phyloP scores from a whole-genome alignment of 2,888 invertebrate genomes.

The Tanytarsus gracilentus region DNA sequence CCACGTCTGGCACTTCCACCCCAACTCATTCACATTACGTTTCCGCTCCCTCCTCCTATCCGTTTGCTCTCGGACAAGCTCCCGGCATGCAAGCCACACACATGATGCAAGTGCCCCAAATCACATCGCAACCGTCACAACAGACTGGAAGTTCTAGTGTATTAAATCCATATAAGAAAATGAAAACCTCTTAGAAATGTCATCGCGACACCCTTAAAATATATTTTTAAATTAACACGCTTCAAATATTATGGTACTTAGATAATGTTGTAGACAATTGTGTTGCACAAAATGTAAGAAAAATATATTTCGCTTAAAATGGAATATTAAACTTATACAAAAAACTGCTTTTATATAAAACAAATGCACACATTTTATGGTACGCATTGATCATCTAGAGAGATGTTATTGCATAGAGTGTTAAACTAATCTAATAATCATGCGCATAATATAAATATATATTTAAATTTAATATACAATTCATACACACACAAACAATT shows the following conservation, averaged over 20 bases:
- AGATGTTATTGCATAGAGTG: no score
- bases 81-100: constrained; percentile 1
- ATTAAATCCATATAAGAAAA: constrained; percentile 81
- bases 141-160: constrained; percentile 36
- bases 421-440: no score
- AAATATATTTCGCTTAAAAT: no score
- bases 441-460: no score
- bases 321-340: no score
- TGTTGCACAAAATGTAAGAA: no score
- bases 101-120: constrained; percentile 28
- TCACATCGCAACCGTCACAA: constrained; percentile 41
- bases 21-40: neutral
- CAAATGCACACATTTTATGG: no score
- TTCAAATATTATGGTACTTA: no score
- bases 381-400: no score
- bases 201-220: neutral
- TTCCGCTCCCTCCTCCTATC: neutral
- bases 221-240: constrained; percentile 20
- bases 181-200: constrained; percentile 59
- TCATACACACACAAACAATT: neutral
- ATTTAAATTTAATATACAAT: neutral
- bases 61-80: constrained; percentile 15
- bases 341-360: no score
- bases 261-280: no score
- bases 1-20: constrained; percentile 7